Conservation (phyloP, 2,888 invertebrate species). For the Pseudanteris insignis region DNA sequence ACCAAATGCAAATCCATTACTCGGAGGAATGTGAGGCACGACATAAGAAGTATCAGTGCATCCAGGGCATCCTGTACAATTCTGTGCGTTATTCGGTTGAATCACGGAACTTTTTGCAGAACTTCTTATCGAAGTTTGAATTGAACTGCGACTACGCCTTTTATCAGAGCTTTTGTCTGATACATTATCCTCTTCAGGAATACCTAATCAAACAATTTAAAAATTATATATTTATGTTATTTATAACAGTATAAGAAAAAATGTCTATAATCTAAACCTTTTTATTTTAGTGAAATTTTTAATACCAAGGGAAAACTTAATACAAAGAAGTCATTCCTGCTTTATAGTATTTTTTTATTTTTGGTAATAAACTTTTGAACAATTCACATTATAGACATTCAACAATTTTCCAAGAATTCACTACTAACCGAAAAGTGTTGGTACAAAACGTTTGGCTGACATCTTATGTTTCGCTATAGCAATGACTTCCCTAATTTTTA, state of each 20-base stretch:
- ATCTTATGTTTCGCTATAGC: conserved; percentile 90
- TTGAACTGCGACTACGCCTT: conserved; percentile 43
- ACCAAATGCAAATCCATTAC: conserved; percentile 51
- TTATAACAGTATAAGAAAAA: too few relatives aligned
- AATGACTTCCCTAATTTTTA: conserved; percentile 90
- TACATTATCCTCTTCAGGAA: conserved; percentile 80
- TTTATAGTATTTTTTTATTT: too few relatives aligned
- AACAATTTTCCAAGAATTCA: too few relatives aligned
- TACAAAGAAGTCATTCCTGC: too few relatives aligned
- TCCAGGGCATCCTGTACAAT: conserved; percentile 76
- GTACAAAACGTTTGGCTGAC: conserved; percentile 81
- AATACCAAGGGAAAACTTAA: too few relatives aligned
- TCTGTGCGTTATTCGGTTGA: conserved; percentile 66
- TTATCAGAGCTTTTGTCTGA: conserved; percentile 51
- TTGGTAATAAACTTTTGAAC: too few relatives aligned
- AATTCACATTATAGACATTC: too few relatives aligned
- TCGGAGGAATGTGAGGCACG: conserved; percentile 47
- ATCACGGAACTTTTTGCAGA: conserved; percentile 38
- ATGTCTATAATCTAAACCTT: too few relatives aligned
- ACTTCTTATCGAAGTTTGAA: conserved; percentile 12
- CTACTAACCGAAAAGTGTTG: conserved; percentile 72
- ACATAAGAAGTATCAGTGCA: conserved; percentile 64
- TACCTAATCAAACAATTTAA: too few relatives aligned
- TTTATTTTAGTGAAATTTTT: too few relatives aligned
- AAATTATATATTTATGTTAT: too few relatives aligned